These are phyloP conservation scores for Chelidonichthys spinosus DNA, from an alignment of 2,797 vertebrate species.

Conservation along the genomic window DNA sequence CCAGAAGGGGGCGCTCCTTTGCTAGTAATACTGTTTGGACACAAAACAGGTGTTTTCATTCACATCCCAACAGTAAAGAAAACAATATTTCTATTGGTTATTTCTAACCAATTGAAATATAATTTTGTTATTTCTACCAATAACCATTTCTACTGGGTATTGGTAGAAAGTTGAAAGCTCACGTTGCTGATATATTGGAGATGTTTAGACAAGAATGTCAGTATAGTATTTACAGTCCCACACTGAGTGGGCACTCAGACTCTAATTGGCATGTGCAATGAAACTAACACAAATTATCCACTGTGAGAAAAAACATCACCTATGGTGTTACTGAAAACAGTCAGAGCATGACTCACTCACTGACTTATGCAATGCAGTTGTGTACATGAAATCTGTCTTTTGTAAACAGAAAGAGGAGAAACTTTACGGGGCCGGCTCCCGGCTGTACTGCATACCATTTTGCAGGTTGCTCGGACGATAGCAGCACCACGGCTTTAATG, in stretches of 20 bases:
- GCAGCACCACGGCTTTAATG: not conserved
- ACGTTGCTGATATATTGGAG: constrained; percentile 49
- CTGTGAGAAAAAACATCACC: constrained; percentile 53
- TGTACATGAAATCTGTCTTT: constrained; percentile 1
- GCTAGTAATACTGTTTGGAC: constrained; percentile 4
- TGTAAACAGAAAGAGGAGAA: not conserved
- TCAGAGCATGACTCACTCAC: constrained; percentile 12
- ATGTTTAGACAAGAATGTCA: constrained; percentile 50
- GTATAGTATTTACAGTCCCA: constrained; percentile 49
- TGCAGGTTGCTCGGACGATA: not conserved
- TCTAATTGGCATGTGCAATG: constrained; percentile 51
- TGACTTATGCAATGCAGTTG: constrained; percentile 13
- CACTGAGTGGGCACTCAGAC: constrained; percentile 36
- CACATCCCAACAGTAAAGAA: constrained; percentile 19
- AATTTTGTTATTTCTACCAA: too few species aligned
- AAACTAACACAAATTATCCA: constrained; percentile 52
- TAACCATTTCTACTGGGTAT: not conserved
- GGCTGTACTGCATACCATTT: not conserved
- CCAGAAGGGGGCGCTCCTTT: constrained; percentile 67
- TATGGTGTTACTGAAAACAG: constrained; percentile 50
- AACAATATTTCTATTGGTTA: too few species aligned
- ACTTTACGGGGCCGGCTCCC: not conserved
- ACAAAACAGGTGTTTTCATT: constrained; percentile 42
- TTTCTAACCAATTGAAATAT: too few species aligned
- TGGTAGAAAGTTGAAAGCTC: constrained; percentile 38